Evolutionary conservation across 2,113 vertebrate species (phyloP), one percentile per base, ranked within the genome.

Genomic region (Nansenia antarctica): DNA sequence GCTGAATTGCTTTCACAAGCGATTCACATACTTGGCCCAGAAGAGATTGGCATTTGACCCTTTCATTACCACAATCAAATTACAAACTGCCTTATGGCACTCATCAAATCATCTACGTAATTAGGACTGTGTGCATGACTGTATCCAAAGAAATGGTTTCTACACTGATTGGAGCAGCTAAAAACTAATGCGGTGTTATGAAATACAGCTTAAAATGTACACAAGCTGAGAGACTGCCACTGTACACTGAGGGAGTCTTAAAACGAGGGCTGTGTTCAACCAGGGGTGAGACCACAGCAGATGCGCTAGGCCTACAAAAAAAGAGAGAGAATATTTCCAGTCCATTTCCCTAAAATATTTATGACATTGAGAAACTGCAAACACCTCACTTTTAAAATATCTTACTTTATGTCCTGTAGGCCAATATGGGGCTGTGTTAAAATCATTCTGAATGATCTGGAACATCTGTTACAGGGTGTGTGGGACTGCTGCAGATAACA

Each of bases 1-100:
- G 35, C n/a, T 32, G 37, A 64, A 20, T 0, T 0, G 78, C 65
- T 75, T n/a, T 76, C 52, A 65, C 57, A 49, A 49, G 61, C 60
- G 68, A 59, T 9, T 60, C n/a, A n/a, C 20, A 52, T 9, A 52
- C 49, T 9, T 60, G 63, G 39, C 9, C 62, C 63, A 30, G 20
- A 70, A 70, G 64, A 39, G 64, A 82, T 67, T 82, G 74, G 73
- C 52, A 49, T 81, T 74, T 77, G 70, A 85, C 69, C 81, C 75
- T 80, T 86, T 84, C 80, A 86, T 86, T 87, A 78, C 70, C 76
- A 66, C 77, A 85, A 87, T 81, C 77, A 73, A 88, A 86, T 90
- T 87, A 90, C 76, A 87, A 74, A 49, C 69, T 74, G 68, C 80
- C 82, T 78, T 79, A 72, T 74, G 83, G 45, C 77, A 29, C 65